Percentiles rank a stretch among this genome's conserved stretches.
Conservation (phyloP, 2,797 vertebrate genomes). For the Bovichtus diacanthus region DNA sequence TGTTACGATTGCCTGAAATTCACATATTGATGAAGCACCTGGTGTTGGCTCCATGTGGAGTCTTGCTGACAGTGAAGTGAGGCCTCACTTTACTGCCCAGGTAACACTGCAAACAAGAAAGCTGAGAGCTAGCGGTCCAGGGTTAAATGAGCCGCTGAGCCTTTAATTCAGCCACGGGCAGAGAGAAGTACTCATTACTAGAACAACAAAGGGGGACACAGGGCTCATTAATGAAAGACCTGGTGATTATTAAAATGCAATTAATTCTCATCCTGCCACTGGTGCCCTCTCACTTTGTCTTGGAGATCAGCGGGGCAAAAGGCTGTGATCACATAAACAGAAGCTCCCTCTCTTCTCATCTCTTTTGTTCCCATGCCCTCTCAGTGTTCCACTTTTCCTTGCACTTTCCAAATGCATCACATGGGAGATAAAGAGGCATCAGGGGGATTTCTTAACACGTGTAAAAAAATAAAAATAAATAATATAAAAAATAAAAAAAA, state of each 20-base stretch:
- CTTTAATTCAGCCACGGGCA: slow-evolving; percentile 44
- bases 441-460: slow-evolving; percentile 23
- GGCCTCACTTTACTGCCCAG: slow-evolving; percentile 25
- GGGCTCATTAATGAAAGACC: slow-evolving; percentile 51
- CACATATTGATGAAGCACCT: slow-evolving; percentile 18
- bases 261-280: slow-evolving; percentile 54
- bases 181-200: slow-evolving; percentile 16
- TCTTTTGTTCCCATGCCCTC: background rate
- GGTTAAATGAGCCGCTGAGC: slow-evolving; percentile 60
- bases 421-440: slow-evolving; percentile 12
- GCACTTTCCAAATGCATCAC: slow-evolving; percentile 11
- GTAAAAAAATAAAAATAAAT: no score
- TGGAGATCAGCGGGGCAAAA: slow-evolving; percentile 36
- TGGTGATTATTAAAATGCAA: slow-evolving; percentile 65
- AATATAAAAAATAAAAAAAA: slow-evolving; percentile 31
- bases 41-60: background rate
- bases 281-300: slow-evolving; percentile 47
- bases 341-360: slow-evolving; percentile 23
- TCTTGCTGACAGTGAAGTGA: slow-evolving; percentile 21
- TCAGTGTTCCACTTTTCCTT: background rate
- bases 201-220: slow-evolving; percentile 24
- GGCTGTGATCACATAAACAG: slow-evolving; percentile 36
- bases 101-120: slow-evolving; percentile 47
- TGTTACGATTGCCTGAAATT: background rate
- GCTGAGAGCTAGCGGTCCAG: background rate